Percentiles rank a stretch among this genome's conserved stretches.
phyloP scores from a whole-genome alignment of 2,888 invertebrate species.

The Caenorhabditis auriculariae region DNA sequence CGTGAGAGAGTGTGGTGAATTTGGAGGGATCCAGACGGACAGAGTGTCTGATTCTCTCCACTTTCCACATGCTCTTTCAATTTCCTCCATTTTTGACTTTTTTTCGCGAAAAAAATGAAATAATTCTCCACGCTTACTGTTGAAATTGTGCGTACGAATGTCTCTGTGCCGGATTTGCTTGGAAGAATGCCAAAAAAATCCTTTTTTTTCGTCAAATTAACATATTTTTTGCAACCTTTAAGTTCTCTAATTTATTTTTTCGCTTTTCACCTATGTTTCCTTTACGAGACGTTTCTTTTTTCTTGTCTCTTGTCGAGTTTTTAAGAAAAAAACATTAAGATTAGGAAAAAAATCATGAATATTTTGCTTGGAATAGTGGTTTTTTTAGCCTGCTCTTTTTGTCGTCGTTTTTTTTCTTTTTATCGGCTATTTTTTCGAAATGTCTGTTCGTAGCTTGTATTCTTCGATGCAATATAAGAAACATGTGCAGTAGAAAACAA shows the following conservation, averaged over 20 bases:
- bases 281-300: slow-evolving; percentile 1
- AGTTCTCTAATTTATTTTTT: too few species aligned
- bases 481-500: background rate
- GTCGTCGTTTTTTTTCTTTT: background rate
- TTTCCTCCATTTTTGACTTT: too few species aligned
- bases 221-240: too few species aligned
- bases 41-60: too few species aligned
- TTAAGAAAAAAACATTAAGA: background rate
- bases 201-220: too few species aligned
- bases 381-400: slow-evolving; percentile 3
- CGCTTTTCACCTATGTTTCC: background rate
- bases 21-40: too few species aligned
- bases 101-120: too few species aligned
- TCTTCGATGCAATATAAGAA: background rate
- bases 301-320: background rate
- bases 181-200: too few species aligned
- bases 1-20: too few species aligned
- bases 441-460: background rate
- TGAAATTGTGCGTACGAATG: too few species aligned
- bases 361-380: background rate
- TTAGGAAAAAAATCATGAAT: background rate
- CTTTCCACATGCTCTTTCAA: slow-evolving; percentile 1
- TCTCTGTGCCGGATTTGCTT: too few species aligned
- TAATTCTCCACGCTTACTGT: too few species aligned
- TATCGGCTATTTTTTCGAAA: background rate